Base-by-base conservation (phyloP, 2,113 vertebrate genomes). In the Sylvia atricapilla region DNA sequence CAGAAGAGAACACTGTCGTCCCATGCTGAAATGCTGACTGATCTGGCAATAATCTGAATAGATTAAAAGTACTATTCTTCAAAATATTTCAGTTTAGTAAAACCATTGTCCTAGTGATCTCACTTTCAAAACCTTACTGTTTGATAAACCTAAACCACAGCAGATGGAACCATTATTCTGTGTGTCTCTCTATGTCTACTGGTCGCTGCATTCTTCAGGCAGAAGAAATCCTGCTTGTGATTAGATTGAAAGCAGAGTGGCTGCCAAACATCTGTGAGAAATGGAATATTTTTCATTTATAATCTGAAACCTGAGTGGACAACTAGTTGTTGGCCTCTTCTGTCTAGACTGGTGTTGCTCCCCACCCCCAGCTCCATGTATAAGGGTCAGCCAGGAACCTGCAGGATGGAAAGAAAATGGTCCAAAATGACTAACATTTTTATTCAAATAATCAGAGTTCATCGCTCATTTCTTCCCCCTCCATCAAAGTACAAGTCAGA, bases 211-310 rank as follows among this genome's bases (percentile, higher is more conserved):
- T 84, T 94, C 62, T 92, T 81, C 52, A 55, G 76, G 52, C 87
- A 86, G 64, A 80, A 97, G 79, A 94, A 96, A 94, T 78, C 52
- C 87, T 96, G 83, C 62, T 87, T 82, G 76, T 0, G 14, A 92
- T 79, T 66, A 75, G n/a, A 94, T 46, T 43, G 86, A 89, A 94
- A 79, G 86, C 60, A 73, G 56, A 79, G 76, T 0, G 33, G 53
- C 66, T 97, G 95, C 95, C 96, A 96, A 96, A 97, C 95, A 96
- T 94, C 95, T 96, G 96, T 89, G 94, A 97, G 84, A 95, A 92
- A 91, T 67, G 55, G 92, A 96, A 69, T 50, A 37, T 76, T 93
- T 33, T 64, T 93, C 84, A 91, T 75, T 89, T 94, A 68, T 89
- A 72, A 91, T 87, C 77, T 93, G 89, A 96, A 96, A 92, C 44